phyloP scores from a whole-genome alignment of 2,888 invertebrate species.

The Alviniconcha strummeri region DNA sequence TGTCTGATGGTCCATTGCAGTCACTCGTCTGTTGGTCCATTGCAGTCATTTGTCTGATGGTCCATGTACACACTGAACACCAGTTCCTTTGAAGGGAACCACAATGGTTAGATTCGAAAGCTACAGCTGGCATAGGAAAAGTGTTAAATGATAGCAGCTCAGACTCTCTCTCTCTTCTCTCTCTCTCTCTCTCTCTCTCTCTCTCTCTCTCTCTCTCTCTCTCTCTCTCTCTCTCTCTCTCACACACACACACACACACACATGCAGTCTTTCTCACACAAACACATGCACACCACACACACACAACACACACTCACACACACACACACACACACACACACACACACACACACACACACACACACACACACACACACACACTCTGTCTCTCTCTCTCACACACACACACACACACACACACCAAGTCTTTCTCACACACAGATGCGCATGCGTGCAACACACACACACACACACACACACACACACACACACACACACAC shows the following conservation, averaged over 20 bases:
- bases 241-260: conserved; percentile 1
- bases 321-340: conserved; percentile 4
- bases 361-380: conserved; percentile 6
- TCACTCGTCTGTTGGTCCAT: no score
- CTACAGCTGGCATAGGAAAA: no score
- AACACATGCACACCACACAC: conserved; percentile 7
- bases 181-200: conserved; percentile 1
- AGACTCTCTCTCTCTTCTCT: conserved; percentile 14
- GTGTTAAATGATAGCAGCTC: not conserved
- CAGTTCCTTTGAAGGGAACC: no score
- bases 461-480: no score
- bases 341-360: not conserved
- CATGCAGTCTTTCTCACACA: not conserved
- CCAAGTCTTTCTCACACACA: not conserved
- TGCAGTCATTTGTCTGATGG: no score
- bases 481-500: no score
- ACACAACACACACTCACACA: not conserved
- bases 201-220: conserved; percentile 23
- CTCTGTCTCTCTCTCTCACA: not conserved
- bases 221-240: conserved; percentile 2
- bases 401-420: not conserved
- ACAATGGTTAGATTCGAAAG: no score
- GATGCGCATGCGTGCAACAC: no score
- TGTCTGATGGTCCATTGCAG: no score
- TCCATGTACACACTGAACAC: no score